Conservation (phyloP, 2,797 vertebrate genomes). For the Phoeniculus purpureus region DNA sequence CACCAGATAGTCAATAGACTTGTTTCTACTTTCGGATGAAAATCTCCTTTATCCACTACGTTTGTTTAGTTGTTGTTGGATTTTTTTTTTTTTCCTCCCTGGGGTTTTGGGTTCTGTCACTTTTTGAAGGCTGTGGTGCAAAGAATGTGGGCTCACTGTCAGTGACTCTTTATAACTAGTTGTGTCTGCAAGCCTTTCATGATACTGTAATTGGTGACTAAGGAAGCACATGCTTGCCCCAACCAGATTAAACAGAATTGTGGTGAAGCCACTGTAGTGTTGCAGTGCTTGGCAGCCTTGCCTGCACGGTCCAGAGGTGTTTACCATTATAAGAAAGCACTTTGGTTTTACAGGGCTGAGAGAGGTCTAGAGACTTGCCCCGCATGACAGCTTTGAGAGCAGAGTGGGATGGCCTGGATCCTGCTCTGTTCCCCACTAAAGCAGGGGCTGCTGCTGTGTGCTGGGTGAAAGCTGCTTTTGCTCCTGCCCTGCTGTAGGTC, state of each 20-base stretch:
- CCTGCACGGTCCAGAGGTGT: not conserved
- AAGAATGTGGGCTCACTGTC: not conserved
- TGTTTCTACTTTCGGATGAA: not conserved
- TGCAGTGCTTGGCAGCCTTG: not conserved
- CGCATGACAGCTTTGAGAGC: not conserved
- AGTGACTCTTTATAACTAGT: not conserved
- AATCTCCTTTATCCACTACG: not conserved
- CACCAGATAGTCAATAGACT: not conserved
- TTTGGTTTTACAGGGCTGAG: not conserved
- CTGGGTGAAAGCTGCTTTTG: accelerated
- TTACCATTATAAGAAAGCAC: not conserved
- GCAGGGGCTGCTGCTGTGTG: not conserved
- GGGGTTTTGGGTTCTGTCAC: not conserved
- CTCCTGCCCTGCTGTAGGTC: not conserved
- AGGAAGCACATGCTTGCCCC: not conserved
- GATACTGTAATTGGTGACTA: not conserved
- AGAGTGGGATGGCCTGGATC: not conserved
- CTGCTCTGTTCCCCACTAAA: not conserved
- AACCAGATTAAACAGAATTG: not conserved
- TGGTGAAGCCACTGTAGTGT: accelerated
- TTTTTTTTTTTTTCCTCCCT: not conserved
- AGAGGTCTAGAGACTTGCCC: not conserved
- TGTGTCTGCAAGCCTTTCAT: not conserved
- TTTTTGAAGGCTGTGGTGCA: not conserved
- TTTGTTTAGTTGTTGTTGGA: not conserved